A percentile compares a stretch with the other conserved stretches of the same genome.
These are phyloP conservation scores for Menura novaehollandiae DNA, from an alignment of 2,113 vertebrate species.

Conservation along the genomic window DNA sequence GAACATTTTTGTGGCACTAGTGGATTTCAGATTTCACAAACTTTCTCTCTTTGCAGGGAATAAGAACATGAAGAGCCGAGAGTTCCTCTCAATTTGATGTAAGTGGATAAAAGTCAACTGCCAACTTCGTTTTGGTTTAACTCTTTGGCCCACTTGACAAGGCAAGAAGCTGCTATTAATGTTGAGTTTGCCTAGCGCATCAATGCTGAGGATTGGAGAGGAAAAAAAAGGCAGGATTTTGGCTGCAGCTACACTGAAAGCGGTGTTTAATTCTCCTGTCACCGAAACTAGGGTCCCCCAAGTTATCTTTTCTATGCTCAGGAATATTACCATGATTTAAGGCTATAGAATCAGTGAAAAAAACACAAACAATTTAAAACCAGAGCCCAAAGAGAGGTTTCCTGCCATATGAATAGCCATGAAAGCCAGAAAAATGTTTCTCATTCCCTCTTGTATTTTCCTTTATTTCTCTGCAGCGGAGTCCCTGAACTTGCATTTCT, in stretches of 20 bases:
- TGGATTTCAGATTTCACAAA: slow-evolving; percentile 3
- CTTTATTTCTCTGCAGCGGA: neutral
- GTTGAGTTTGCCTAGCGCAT: neutral
- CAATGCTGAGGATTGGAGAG: neutral
- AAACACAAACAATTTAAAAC: neutral
- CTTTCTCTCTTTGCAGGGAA: neutral
- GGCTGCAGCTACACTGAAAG: neutral
- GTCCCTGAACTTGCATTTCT: slow-evolving; percentile 21
- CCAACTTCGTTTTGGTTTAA: neutral
- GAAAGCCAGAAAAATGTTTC: neutral
- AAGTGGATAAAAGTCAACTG: neutral
- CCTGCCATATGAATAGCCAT: neutral
- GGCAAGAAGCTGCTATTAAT: neutral
- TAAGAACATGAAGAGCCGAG: neutral
- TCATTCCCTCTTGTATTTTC: neutral
- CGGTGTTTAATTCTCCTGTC: neutral
- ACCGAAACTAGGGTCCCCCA: neutral
- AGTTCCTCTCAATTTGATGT: neutral
- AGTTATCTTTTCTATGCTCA: neutral
- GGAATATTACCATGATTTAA: neutral
- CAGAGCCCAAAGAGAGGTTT: neutral
- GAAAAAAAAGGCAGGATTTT: neutral
- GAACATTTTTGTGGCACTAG: neutral
- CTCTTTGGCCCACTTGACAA: neutral
- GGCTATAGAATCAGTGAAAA: neutral